Evolutionary conservation across 2,113 vertebrate genomes (phyloP).

Genomic region (Peromyscus californicus): DNA sequence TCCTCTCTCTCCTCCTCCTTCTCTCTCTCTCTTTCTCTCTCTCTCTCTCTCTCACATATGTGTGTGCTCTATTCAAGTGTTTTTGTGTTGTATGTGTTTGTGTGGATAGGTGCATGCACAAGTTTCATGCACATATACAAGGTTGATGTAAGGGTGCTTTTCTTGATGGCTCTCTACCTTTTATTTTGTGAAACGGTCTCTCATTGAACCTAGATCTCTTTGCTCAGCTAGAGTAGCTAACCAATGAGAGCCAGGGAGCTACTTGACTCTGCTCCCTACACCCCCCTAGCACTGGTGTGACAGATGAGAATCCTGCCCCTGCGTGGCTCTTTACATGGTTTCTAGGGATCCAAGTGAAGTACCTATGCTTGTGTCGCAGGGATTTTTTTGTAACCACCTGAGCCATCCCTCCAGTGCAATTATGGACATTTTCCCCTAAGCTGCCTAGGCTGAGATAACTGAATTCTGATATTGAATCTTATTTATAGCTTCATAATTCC

Average conservation of each 20-base stretch:
- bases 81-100: background rate
- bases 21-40: background rate
- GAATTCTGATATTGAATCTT: background rate
- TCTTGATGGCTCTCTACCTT: background rate
- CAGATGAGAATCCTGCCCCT: background rate
- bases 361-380: background rate
- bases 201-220: background rate
- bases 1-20: fast-evolving
- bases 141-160: background rate
- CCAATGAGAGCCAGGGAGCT: background rate
- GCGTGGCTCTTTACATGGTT: background rate
- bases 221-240: background rate
- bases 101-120: background rate
- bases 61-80: no score
- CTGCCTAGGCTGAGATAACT: background rate
- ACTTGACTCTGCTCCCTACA: background rate
- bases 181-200: background rate
- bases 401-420: background rate
- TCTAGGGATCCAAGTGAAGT: background rate
- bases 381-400: background rate
- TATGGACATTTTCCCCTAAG: background rate
- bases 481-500: background rate
- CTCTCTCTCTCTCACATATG: background rate
- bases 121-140: background rate
- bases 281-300: background rate